Evolutionary conservation across 37 sponge, comb jelly and placozoan species (phyloP), one percentile per base, ranked within the genome.

Genomic region (Crambe crambe): DNA sequence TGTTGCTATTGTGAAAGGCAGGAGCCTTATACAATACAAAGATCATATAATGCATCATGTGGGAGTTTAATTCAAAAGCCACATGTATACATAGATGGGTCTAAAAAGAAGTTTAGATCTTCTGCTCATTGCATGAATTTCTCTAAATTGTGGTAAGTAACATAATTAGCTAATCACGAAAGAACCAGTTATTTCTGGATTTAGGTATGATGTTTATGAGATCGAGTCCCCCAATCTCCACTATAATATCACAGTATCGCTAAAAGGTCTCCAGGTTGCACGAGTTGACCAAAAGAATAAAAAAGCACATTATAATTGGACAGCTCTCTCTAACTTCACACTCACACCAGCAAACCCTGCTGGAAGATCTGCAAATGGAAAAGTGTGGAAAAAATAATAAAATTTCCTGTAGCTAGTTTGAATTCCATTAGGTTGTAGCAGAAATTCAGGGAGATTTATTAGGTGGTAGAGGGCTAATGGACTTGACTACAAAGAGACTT

Each of bases 161-260:
- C 51, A 6, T 47, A 6, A 6, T 15, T 15, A 15, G 10, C 6
- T 15, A 47, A 47, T 47, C 10, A 47, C 6, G 51, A 15, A 12
- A 15, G 25, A 10, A 31, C 8, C 30, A 36, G 5, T 31, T 22
- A 56, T 6, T 25, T 77, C n/a, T 39, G 21, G 25, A 20, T 62
- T 62, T 69, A 92, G 93, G 89, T 93, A 89, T 79, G 87, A 93
- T 80, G 87, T 89, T 35, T 93, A 56, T 75, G 65, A 54, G 1
- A 23, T 93, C 30, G 87, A 85, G 8, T 59, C 63, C 37, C 90
- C 90, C 21, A 72, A 68, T 31, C 22, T 93, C 59, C 75, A 76
- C 31, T 93, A 89, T 72, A 89, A 79, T 29, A 86, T 93, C 37
- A 83, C 80, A 37, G 56, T 93, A 8, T 38, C 56, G n/a, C 32